Conservation (phyloP, 1,140 invertebrate species). For the Plodia interpunctella region DNA sequence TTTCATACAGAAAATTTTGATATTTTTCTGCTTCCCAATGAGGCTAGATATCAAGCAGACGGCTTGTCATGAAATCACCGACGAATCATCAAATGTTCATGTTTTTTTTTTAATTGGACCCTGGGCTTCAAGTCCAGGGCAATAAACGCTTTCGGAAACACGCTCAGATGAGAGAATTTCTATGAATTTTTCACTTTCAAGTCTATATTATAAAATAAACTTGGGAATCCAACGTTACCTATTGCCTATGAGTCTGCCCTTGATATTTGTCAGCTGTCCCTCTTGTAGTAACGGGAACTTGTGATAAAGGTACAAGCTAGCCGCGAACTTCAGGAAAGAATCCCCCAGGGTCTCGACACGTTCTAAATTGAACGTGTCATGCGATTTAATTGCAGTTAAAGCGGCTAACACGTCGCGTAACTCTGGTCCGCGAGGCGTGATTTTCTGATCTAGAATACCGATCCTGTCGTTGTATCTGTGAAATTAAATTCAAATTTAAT, state of each 20-base stretch:
- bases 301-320: slow-evolving; percentile 84
- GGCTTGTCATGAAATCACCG: too few species aligned
- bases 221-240: slow-evolving; percentile 65
- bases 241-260: slow-evolving; percentile 88
- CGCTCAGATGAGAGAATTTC: too few species aligned
- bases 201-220: too few species aligned
- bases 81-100: too few species aligned
- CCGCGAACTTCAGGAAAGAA: slow-evolving; percentile 90
- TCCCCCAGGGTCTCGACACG: slow-evolving; percentile 92
- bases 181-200: too few species aligned
- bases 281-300: slow-evolving; percentile 84
- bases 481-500: not conserved
- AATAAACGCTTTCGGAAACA: too few species aligned
- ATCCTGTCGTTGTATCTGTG: slow-evolving; percentile 54
- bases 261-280: slow-evolving; percentile 86
- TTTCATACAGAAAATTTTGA: too few species aligned
- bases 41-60: too few species aligned
- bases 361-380: slow-evolving; percentile 90
- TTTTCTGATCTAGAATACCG: slow-evolving; percentile 28
- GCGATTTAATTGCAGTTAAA: slow-evolving; percentile 83
- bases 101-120: too few species aligned
- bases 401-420: slow-evolving; percentile 78
- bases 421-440: slow-evolving; percentile 41
- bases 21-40: too few species aligned
- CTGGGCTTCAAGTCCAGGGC: too few species aligned